A percentile compares a stretch with the other conserved stretches of the same genome.
These are phyloP conservation scores for Limnephilus auricula DNA, from an alignment of 2,888 invertebrate species.

Conservation along the genomic window DNA sequence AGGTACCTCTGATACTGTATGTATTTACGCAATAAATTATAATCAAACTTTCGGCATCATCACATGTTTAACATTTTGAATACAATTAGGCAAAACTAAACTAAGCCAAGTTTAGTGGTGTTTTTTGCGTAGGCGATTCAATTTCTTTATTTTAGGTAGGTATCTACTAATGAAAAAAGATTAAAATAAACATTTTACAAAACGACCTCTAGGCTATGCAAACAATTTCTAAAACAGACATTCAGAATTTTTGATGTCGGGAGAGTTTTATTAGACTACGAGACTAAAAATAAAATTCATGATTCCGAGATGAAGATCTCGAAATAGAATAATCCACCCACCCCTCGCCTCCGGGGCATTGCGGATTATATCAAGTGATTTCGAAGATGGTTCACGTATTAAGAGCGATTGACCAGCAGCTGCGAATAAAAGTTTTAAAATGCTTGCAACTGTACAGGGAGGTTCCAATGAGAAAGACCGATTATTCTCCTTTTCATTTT, in stretches of 20 bases:
- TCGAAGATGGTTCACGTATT: slow-evolving; percentile 4
- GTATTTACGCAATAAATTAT: no score
- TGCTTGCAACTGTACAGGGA: no score
- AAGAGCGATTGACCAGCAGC: no score
- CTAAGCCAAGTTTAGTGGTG: neutral
- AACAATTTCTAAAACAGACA: neutral
- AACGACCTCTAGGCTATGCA: neutral
- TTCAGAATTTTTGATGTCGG: neutral
- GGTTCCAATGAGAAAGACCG: no score
- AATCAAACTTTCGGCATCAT: no score
- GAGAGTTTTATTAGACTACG: neutral
- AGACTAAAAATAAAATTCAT: neutral
- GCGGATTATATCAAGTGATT: slow-evolving; percentile 16
- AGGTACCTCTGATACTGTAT: no score
- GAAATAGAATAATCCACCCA: neutral
- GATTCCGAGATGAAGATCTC: neutral
- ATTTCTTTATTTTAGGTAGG: neutral
- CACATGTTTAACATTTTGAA: no score
- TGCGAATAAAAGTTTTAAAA: no score
- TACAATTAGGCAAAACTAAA: no score
- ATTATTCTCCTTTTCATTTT: no score
- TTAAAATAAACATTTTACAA: neutral
- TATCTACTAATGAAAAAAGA: neutral
- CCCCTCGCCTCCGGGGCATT: neutral
- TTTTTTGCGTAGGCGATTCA: neutral